Evolutionary conservation across 2,888 invertebrate species (phyloP).

Genomic region (Perizoma affinitatum): DNA sequence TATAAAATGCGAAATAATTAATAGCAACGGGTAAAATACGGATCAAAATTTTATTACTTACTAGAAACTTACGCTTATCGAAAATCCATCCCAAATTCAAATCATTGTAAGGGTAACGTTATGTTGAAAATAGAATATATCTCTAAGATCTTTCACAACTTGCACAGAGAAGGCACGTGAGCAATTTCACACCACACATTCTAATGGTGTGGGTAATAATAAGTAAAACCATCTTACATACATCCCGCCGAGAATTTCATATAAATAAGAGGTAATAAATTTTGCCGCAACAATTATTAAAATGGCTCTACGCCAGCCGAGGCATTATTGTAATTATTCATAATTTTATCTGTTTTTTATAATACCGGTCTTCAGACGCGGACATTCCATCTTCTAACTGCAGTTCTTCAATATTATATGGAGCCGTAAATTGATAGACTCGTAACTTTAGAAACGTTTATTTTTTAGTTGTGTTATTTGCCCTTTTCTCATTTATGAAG

Average conservation of each 20-base stretch:
- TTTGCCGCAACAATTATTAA: conserved; percentile 42
- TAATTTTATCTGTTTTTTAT: conserved; percentile 48
- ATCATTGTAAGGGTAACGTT: too few species aligned
- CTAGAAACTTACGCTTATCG: too few species aligned
- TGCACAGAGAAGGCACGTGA: background rate
- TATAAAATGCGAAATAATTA: too few species aligned
- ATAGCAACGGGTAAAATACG: too few species aligned
- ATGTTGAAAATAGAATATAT: background rate
- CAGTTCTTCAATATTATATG: conserved; percentile 41
- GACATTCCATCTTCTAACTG: conserved; percentile 41
- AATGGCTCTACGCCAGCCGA: conserved; percentile 35
- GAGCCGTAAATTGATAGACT: conserved; percentile 31
- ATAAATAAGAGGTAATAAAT: conserved; percentile 39
- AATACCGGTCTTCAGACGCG: conserved; percentile 32
- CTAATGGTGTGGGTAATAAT: conserved; percentile 21
- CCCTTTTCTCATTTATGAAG: too few species aligned
- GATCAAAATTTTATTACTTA: too few species aligned
- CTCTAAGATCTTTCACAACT: background rate
- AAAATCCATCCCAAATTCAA: too few species aligned
- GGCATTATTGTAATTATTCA: conserved; percentile 47
- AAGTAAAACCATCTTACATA: conserved; percentile 10
- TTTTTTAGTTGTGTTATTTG: background rate
- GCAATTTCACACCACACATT: conserved; percentile 13
- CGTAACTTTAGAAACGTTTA: conserved; percentile 1
- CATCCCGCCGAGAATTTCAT: conserved; percentile 15